phyloP scores from a whole-genome alignment of 2,888 invertebrate genomes.

The Ormyrus nitidulus region DNA sequence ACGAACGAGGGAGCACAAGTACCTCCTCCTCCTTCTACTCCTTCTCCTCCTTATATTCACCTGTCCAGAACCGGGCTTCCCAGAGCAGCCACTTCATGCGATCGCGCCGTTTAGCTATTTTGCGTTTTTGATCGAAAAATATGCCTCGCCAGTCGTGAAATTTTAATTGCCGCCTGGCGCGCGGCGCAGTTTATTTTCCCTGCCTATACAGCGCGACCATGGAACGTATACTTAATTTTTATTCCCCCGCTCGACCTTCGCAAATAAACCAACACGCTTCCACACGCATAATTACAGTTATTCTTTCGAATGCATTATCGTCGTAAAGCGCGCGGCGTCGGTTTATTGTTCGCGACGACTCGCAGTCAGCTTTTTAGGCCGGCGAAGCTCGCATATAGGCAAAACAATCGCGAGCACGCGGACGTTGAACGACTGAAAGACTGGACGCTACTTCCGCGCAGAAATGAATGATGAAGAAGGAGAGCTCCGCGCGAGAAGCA shows the following conservation, averaged over 20 bases:
- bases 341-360: no score
- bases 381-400: neutral
- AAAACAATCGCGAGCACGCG: slow-evolving; percentile 7
- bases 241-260: neutral
- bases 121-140: neutral
- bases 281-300: neutral
- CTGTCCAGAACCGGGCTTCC: slow-evolving; percentile 31
- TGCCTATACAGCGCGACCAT: neutral
- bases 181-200: no score
- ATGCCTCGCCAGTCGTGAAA: no score
- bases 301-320: neutral
- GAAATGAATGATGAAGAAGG: slow-evolving; percentile 21
- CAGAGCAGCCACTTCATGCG: no score
- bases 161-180: no score
- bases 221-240: neutral
- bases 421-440: slow-evolving; percentile 9
- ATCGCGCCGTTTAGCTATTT: neutral
- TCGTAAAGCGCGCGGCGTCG: neutral
- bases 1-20: slow-evolving; percentile 26
- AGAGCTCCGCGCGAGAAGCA: slow-evolving; percentile 32
- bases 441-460: neutral
- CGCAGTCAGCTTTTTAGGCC: no score
- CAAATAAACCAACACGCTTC: neutral
- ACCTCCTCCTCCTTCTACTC: no score
- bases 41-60: slow-evolving; percentile 34